Conservation (phyloP, 2,797 vertebrate genomes). For the Anguilla obscura region DNA sequence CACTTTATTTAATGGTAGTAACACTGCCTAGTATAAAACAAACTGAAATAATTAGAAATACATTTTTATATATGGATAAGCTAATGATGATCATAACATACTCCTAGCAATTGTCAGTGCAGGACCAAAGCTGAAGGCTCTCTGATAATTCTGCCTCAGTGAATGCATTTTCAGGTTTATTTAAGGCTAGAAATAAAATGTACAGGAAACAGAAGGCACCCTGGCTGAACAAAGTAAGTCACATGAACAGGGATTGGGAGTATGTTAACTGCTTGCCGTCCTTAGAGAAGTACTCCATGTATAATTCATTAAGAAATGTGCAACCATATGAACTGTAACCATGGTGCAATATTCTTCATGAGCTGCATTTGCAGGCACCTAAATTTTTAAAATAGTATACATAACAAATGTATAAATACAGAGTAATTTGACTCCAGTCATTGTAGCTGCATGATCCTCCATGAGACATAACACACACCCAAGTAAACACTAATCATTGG, state of each 20-base stretch:
- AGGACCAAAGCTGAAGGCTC: background rate
- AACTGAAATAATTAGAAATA: background rate
- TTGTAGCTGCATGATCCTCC: constrained; percentile 42
- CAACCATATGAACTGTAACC: background rate
- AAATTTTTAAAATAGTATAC: background rate
- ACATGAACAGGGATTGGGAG: background rate
- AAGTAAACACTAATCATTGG: constrained; percentile 27
- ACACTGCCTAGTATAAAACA: background rate
- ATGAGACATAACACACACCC: constrained; percentile 40
- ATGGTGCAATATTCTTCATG: background rate
- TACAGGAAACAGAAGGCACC: background rate
- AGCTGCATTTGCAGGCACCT: background rate
- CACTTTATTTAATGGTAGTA: background rate
- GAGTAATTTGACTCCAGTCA: background rate
- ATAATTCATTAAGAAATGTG: background rate
- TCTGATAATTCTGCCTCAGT: constrained; percentile 5
- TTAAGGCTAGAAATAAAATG: constrained; percentile 8
- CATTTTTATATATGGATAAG: constrained; percentile 5
- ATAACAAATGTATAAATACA: constrained; percentile 40
- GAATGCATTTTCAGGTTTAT: constrained; percentile 39
- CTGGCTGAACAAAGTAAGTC: background rate
- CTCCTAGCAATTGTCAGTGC: background rate
- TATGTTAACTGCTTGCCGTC: background rate
- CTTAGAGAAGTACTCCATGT: background rate
- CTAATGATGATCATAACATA: constrained; percentile 18